These are phyloP conservation scores for Choreutis nemorana DNA, from an alignment of 2,888 invertebrate species.

Conservation along the genomic window DNA sequence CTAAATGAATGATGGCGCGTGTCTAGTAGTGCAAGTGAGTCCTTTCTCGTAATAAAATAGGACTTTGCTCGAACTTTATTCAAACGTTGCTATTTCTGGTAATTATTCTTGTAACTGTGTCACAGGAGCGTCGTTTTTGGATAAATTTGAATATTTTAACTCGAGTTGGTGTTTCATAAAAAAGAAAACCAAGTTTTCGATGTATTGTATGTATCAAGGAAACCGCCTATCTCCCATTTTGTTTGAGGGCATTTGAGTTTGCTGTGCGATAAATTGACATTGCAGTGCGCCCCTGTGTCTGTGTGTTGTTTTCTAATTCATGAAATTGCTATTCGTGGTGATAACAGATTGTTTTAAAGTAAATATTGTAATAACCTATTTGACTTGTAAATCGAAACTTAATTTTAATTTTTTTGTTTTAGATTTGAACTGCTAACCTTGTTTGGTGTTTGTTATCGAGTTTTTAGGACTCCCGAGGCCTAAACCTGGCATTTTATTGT, in stretches of 20 bases:
- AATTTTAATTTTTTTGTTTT: constrained; percentile 60
- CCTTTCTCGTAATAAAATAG: constrained; percentile 46
- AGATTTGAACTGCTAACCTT: constrained; percentile 23
- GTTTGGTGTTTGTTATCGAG: constrained; percentile 20
- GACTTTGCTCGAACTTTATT: constrained; percentile 38
- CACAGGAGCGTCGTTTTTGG: constrained; percentile 19
- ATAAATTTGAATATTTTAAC: constrained; percentile 16
- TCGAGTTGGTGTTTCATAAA: constrained; percentile 22
- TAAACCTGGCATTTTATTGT: constrained; percentile 21
- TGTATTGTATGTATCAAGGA: constrained; percentile 10
- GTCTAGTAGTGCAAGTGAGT: constrained; percentile 35
- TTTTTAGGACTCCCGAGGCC: constrained; percentile 18
- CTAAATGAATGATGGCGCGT: constrained; percentile 50
- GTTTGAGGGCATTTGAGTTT: constrained; percentile 28
- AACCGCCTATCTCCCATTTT: constrained; percentile 14
- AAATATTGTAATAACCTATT: constrained; percentile 47
- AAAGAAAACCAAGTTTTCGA: constrained; percentile 56
- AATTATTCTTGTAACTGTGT: constrained; percentile 31
- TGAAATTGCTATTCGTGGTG: constrained; percentile 14
- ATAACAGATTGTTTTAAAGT: constrained; percentile 18
- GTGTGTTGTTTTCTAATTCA: constrained; percentile 28
- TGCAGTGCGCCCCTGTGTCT: constrained; percentile 22
- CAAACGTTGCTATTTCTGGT: constrained; percentile 26
- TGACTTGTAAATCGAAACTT: constrained; percentile 42
- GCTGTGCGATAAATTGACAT: constrained; percentile 21